These are phyloP conservation scores for Telmatherina bonti DNA, from an alignment of 2,797 vertebrate genomes.

Conservation along the genomic window DNA sequence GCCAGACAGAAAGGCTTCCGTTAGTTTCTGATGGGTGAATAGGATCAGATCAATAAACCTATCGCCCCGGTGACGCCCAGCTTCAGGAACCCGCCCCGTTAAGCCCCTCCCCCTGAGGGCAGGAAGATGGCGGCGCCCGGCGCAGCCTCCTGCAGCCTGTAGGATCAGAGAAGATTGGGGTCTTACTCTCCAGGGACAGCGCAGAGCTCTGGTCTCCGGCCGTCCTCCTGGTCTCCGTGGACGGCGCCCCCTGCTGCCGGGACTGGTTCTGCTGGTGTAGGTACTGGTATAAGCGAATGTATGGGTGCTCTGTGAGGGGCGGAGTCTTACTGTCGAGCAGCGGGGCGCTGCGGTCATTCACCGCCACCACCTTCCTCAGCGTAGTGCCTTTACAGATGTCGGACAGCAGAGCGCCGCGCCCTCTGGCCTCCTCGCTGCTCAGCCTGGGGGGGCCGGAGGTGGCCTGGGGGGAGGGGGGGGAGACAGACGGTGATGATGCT, in stretches of 20 bases:
- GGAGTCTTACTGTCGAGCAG: slow-evolving; percentile 88
- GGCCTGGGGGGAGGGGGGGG: too few relatives aligned
- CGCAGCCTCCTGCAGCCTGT: slow-evolving; percentile 47
- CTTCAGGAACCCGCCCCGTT: neutral
- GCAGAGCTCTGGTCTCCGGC: slow-evolving; percentile 36
- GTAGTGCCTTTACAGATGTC: slow-evolving; percentile 91
- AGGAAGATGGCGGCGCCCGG: slow-evolving; percentile 22
- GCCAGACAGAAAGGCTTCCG: too few relatives aligned
- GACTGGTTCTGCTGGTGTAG: slow-evolving; percentile 66
- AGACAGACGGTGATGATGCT: neutral
- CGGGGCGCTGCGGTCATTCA: slow-evolving; percentile 92
- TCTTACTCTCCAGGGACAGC: slow-evolving; percentile 60
- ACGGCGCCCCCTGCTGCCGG: slow-evolving; percentile 55
- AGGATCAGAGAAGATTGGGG: slow-evolving; percentile 11
- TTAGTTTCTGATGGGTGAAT: too few relatives aligned
- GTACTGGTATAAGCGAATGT: slow-evolving; percentile 81
- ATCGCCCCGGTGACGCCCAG: too few relatives aligned
- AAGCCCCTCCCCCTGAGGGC: slow-evolving; percentile 16
- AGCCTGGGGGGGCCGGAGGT: slow-evolving; percentile 82
- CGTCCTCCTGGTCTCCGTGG: slow-evolving; percentile 49
- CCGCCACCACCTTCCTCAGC: slow-evolving; percentile 87
- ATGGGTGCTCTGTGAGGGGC: slow-evolving; percentile 73
- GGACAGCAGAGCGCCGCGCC: slow-evolving; percentile 87
- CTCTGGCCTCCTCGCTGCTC: slow-evolving; percentile 87
- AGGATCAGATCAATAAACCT: too few relatives aligned